Evolutionary conservation across 2,797 vertebrate species (phyloP), one percentile per base, ranked within the genome.

Genomic region (Protonibea diacanthus): DNA sequence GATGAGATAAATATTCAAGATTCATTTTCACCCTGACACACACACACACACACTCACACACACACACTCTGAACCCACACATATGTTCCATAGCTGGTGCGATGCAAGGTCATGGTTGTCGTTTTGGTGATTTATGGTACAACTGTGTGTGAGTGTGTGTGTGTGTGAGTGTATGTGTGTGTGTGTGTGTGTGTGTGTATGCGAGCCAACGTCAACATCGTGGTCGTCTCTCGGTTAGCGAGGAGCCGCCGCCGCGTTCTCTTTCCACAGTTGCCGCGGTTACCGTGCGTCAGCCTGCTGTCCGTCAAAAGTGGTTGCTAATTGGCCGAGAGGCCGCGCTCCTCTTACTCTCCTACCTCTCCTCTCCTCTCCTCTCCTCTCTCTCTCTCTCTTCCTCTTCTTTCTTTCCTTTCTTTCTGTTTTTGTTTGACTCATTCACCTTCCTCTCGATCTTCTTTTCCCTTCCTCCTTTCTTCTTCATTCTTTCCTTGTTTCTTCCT

Each of bases 121-220:
- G 51, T 82, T 86, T 64, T 86, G 77, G 81, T 92, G 92, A 94
- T 95, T 94, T 93, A 93, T 88, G 80, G 88, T 80, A 70, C 70
- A 76, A 69, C 27, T 72, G 27, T 73, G 57, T 33, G 67, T 57
- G 78, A 65, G 55, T 47, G 62, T 61, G 62, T 21, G 47, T 27
- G 51, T 27, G 66, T 11, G 27, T 27, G 27, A 4, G 29, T 3
- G 29, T 29, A 5, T 29, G 67, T 57, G 78, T 65, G 55, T 47
- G 62, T 56, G 62, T 21, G 47, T 42, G 51, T 27, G 66, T 9
- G 29, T 33, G 29, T 33, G 29, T 33, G 67, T 57, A 76, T 69
- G 25, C 21, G 0, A 76, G 92, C 94, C 94, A 95, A 94, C 73
- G 66, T 93, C 94, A 94, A 95, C 92, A 95, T 80, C 65, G 89